Conservation (phyloP, 2,113 vertebrate genomes). For the Megaceryle maxima region DNA sequence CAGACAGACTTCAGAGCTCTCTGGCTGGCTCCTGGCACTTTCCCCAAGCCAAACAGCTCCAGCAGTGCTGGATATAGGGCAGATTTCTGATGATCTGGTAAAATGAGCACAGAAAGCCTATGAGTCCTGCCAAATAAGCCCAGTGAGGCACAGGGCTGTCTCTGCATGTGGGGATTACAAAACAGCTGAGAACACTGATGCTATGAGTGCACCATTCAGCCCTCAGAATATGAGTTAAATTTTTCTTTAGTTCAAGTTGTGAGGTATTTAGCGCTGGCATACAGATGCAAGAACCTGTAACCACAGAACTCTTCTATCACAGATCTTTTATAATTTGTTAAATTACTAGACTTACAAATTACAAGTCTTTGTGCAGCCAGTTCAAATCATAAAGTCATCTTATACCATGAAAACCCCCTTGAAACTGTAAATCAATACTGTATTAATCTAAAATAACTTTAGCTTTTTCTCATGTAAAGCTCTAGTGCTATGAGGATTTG, state of each 20-base stretch:
- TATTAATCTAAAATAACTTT: background rate
- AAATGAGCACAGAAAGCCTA: background rate
- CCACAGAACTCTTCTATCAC: background rate
- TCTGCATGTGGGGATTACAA: background rate
- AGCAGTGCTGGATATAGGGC: background rate
- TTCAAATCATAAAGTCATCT: background rate
- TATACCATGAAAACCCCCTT: background rate
- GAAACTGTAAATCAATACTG: background rate
- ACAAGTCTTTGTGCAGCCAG: background rate
- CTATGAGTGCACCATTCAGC: background rate
- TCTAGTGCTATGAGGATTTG: background rate
- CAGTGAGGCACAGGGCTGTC: background rate
- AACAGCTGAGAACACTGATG: background rate
- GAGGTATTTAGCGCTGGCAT: background rate
- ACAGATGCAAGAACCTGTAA: background rate
- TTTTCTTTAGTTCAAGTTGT: background rate
- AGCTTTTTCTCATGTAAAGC: background rate
- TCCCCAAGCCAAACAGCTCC: background rate
- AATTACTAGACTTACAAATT: background rate
- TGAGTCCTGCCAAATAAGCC: background rate
- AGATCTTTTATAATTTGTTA: background rate
- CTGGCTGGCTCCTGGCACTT: background rate
- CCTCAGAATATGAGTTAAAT: fast-evolving
- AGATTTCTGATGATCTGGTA: background rate
- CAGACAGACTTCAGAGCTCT: background rate